Evolutionary conservation across 1,140 invertebrate species (phyloP), one percentile per base, ranked within the genome.

Genomic region (Drosophila eugracilis): DNA sequence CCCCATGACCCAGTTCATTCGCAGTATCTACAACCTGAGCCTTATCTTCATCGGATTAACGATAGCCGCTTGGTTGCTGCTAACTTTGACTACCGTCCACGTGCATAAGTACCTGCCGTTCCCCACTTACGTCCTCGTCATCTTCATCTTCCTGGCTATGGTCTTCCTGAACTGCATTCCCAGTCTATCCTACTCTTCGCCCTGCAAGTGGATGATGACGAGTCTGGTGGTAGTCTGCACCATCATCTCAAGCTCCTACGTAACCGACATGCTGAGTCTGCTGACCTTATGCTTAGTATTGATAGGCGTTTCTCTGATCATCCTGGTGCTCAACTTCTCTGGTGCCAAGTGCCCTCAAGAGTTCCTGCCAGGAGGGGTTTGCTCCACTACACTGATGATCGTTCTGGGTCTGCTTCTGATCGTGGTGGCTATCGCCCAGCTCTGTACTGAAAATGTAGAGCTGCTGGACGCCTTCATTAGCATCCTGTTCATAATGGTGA

Each of bases 321-420:
- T 60, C 1, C 1, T 72, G 5, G 1, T 71, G 3, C 70, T 74
- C 1, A 73, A 74, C 26, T 74, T 74, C n/a, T 48, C 57, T 5
- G 70, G 70, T 0, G 58, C 70, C 9, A 73, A 47, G 19, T 74
- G 70, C 22, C 70, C 70, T 22, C 57, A 53, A 22, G 69, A 63
- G 3, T 24, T 48, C 7, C 24, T 74, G 48, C 70, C 69, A 15
- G 70, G 70, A 5, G 70, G 70, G 3, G 57, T 74, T 0, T 21
- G 22, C 17, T 74, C 70, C 9, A 74, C 57, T 2, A 7, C 26
- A 3, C 37, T 63, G 5, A 74, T 74, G 70, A 42, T 63, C 0
- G 3, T 22, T 1, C 42, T 75, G 6, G 10, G 65, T 0, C 3
- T 22, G 5, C 10, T 26, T 1, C 26, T 75, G 9, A 0, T 50